Conservation (phyloP, 2,888 invertebrate genomes). For the Cyrtodaria siliqua region DNA sequence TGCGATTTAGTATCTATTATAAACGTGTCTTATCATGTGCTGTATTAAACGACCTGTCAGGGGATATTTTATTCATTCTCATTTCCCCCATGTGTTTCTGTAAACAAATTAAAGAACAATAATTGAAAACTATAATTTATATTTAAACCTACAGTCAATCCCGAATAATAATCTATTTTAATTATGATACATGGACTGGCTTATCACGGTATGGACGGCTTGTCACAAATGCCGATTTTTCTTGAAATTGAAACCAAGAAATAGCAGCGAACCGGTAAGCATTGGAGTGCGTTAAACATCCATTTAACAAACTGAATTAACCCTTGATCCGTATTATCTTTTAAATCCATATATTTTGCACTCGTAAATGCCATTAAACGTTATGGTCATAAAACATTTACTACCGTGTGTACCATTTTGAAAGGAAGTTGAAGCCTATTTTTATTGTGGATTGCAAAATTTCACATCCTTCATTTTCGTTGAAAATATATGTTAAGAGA, state of each 20-base stretch:
- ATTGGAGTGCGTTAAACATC: constrained; percentile 5
- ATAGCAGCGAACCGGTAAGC: constrained; percentile 45
- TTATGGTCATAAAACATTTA: no score
- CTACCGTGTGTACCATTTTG: no score
- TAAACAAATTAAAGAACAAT: constrained; percentile 44
- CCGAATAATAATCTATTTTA: background rate
- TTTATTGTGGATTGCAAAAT: no score
- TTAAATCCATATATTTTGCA: constrained; percentile 59
- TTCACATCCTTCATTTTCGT: no score
- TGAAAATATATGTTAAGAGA: no score
- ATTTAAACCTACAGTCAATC: constrained; percentile 43
- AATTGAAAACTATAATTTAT: constrained; percentile 51
- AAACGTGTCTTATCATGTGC: constrained; percentile 43
- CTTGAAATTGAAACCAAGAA: constrained; percentile 49
- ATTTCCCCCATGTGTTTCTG: constrained; percentile 17
- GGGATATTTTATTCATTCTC: constrained; percentile 4
- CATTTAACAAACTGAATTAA: constrained; percentile 62
- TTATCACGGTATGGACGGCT: constrained; percentile 16
- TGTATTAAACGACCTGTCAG: constrained; percentile 34
- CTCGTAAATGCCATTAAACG: constrained; percentile 22
- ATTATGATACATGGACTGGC: constrained; percentile 6
- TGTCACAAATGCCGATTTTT: constrained; percentile 47
- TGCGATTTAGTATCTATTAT: no score
- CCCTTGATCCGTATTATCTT: constrained; percentile 50
- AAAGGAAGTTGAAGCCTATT: no score